Base-by-base conservation (phyloP, 2,113 vertebrate genomes). In the Podarcis muralis region DNA sequence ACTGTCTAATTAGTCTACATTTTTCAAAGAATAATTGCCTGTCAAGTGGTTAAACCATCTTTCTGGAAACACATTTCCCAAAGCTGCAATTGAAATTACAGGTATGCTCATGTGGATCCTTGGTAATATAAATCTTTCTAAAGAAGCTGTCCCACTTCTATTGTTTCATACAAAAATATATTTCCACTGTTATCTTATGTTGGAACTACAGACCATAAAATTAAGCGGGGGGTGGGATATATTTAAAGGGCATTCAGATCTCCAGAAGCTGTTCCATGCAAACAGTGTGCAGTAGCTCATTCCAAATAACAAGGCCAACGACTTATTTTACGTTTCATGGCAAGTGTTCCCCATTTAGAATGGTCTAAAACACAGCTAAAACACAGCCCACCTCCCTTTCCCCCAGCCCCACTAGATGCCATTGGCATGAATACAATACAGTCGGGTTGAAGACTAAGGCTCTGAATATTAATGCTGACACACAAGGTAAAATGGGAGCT, bases 21-120 rank as follows among this genome's bases (percentile, higher is more conserved):
- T 95, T 93, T 90, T 78, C 69, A 88, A 93, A 95, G 90, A 95
- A 88, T 89, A 91, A 92, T 95, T 95, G 83, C 81, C 86, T 93
- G 86, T 93, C 93, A 95, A 85, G 72, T 27, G 90, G 85, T 93
- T 95, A 95, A 94, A 91, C 74, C 76, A 78, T 93, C 84, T 94
- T 95, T 93, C 86, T 94, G 77, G 91, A 94, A 96, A 93, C 68
- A 87, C 87, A 89, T 93, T 94, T 95, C 88, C 86, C 89, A 85
- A 57, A 48, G 86, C 89, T 93, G 75, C 62, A 90, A 92, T 1
- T 94, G 86, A 95, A 95, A 94, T 94, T 92, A 93, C 88, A 95
- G 77, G 86, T 94, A 93, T 89, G 92, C 69, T 95, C 83, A 86
- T 92, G 78, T 89, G 83, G 9, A 93, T 91, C 81, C 77, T 86